Evolutionary conservation across 1,140 invertebrate genomes (phyloP), one percentile per base, ranked within the genome.

Genomic region (Listronotus oregonensis): DNA sequence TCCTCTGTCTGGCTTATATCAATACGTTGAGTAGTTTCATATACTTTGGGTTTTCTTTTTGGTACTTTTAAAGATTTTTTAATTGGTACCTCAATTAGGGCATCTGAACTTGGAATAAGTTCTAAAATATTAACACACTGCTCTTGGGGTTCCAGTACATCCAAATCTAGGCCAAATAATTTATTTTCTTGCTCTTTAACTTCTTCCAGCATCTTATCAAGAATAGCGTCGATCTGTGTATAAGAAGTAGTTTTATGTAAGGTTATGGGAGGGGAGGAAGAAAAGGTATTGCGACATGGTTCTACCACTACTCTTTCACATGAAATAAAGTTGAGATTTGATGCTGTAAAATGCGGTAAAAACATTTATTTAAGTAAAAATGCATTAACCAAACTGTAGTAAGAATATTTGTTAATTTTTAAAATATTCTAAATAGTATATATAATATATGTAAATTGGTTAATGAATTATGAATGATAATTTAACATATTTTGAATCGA

Each of bases 81-180:
- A 17, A 79, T 73, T 0, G 77, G 76, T 12, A 79, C 72, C 69
- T 79, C 77, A n/a, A 79, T 77, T 12, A 79, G 34, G 50, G 77
- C 77, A 58, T 79, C 76, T 0, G 71, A 69, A 12, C 70, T 71
- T 5, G 77, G 77, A 0, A 71, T 49, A 12, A 79, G 65, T 62
- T 75, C 75, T n/a, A 79, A 62, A n/a, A 71, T 76, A 50, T 79
- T 79, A 12, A 78, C 47, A 51, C 72, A 78, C 18, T 55, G 56
- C 14, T 63, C 66, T 17, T 69, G 64, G 11, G 70, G 64, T 57
- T 75, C 72, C 39, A 74, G 46, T 10, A 72, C 37, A 46, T 76
- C 72, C 42, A 76, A 46, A 64, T 76, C 75, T 14, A 76, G 64
- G 42, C 60, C 60, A 34, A 74, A 75, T 12, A 72, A 42, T 46